These are phyloP conservation scores for Acrobasis consociella DNA, from an alignment of 2,888 invertebrate genomes.

Conservation along the genomic window DNA sequence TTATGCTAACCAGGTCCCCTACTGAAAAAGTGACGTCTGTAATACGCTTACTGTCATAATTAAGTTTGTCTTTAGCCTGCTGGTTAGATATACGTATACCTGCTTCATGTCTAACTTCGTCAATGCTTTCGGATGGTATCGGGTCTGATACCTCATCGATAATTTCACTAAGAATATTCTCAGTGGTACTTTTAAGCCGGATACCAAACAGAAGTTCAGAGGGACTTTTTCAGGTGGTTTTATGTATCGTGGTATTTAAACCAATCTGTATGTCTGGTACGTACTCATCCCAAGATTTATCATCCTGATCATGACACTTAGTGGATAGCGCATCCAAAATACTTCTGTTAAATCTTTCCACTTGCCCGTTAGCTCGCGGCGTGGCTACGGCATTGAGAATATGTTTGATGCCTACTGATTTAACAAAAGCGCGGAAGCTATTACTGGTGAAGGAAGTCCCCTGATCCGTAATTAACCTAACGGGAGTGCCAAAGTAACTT, in stretches of 20 bases:
- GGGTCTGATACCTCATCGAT: too few relatives aligned
- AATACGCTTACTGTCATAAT: too few relatives aligned
- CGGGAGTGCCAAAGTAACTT: conserved; percentile 2
- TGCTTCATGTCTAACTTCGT: too few relatives aligned
- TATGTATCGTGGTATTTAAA: not conserved
- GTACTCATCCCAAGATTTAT: not conserved
- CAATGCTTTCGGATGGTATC: too few relatives aligned
- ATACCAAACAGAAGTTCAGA: not conserved
- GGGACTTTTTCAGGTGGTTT: not conserved
- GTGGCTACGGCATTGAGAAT: not conserved
- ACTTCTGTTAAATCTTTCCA: not conserved
- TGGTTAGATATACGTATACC: too few relatives aligned
- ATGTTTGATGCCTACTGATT: not conserved
- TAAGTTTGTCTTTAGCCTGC: too few relatives aligned
- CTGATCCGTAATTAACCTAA: not conserved
- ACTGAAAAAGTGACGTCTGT: too few relatives aligned
- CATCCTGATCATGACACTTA: not conserved
- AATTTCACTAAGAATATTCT: too few relatives aligned
- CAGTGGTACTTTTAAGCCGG: too few relatives aligned
- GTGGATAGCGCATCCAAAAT: not conserved
- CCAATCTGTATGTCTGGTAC: conserved; percentile 3
- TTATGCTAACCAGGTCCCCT: not conserved
- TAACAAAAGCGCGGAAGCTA: not conserved
- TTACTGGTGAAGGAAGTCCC: conserved; percentile 4
- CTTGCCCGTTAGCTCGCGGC: not conserved